Conservation (phyloP, 2,113 vertebrate species). For the Melanerpes formicivorus region DNA sequence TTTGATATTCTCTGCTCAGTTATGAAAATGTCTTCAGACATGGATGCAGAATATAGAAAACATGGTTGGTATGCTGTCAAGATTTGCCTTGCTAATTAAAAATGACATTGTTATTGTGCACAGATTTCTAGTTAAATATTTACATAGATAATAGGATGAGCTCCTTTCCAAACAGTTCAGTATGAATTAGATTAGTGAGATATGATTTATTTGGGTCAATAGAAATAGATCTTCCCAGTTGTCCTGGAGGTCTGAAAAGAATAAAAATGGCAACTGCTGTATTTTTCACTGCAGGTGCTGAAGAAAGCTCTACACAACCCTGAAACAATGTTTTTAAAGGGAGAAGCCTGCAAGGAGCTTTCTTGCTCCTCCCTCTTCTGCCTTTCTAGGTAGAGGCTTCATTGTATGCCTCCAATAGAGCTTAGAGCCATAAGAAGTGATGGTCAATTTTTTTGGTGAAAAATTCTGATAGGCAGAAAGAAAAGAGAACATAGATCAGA, state of each 20-base stretch:
- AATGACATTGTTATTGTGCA: not conserved
- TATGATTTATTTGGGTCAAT: slow-evolving; percentile 21
- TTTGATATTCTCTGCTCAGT: not conserved
- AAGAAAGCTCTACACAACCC: not conserved
- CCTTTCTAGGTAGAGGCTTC: not conserved
- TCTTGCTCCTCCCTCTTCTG: not conserved
- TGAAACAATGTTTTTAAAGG: not conserved
- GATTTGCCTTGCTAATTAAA: not conserved
- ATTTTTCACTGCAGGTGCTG: not conserved
- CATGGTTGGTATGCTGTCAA: not conserved
- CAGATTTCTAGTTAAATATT: slow-evolving; percentile 13
- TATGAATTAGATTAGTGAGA: not conserved
- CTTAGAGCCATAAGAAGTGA: not conserved
- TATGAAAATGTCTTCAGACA: not conserved
- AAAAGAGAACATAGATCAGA: not conserved
- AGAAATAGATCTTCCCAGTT: not conserved
- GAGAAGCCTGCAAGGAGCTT: not conserved
- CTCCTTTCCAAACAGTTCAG: not conserved
- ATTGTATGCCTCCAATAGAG: not conserved
- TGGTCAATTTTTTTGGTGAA: not conserved
- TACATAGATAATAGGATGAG: not conserved
- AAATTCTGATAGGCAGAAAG: not conserved
- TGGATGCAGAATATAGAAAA: not conserved
- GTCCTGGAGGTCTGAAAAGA: not conserved
- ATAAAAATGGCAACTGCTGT: not conserved